A percentile compares a stretch with the other conserved stretches of the same genome.
phyloP scores from a whole-genome alignment of 2,888 invertebrate species.

The Nematopogon swammerdamellus region DNA sequence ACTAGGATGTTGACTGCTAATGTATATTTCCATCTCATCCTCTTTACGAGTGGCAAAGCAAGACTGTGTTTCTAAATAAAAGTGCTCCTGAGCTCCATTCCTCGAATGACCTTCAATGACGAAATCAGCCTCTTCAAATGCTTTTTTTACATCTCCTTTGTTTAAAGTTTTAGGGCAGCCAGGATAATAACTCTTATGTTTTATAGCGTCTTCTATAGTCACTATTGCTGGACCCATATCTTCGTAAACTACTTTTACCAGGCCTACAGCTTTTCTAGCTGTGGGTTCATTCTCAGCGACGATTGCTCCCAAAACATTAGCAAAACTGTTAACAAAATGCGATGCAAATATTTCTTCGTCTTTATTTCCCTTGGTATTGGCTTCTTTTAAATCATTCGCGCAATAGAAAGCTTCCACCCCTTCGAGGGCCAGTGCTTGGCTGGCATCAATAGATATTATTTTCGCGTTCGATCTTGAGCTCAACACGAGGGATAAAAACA shows the following conservation, averaged over 20 bases:
- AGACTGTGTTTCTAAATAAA: slow-evolving; percentile 80
- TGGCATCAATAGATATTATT: slow-evolving; percentile 71
- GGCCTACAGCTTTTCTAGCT: slow-evolving; percentile 76
- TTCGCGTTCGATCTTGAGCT: slow-evolving; percentile 80
- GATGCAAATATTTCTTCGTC: slow-evolving; percentile 83
- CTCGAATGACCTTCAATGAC: slow-evolving; percentile 66
- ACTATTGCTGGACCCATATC: slow-evolving; percentile 74
- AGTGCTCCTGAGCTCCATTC: slow-evolving; percentile 85
- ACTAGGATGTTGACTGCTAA: slow-evolving; percentile 77
- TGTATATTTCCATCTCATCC: slow-evolving; percentile 80
- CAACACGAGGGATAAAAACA: slow-evolving; percentile 73
- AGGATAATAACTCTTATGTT: slow-evolving; percentile 62
- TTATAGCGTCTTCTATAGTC: slow-evolving; percentile 85
- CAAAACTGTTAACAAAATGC: slow-evolving; percentile 69
- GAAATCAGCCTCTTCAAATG: slow-evolving; percentile 63
- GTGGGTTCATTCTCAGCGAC: slow-evolving; percentile 71
- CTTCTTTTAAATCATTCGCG: slow-evolving; percentile 67
- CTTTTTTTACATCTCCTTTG: slow-evolving; percentile 65
- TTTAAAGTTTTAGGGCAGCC: slow-evolving; percentile 49
- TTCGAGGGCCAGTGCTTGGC: slow-evolving; percentile 65
- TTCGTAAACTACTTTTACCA: slow-evolving; percentile 77
- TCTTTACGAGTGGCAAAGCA: slow-evolving; percentile 66
- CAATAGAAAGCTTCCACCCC: slow-evolving; percentile 79
- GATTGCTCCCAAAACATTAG: slow-evolving; percentile 77
- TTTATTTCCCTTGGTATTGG: slow-evolving; percentile 63